phyloP scores from a whole-genome alignment of 2,113 vertebrate genomes.

The Microcebus lehilahytsara region DNA sequence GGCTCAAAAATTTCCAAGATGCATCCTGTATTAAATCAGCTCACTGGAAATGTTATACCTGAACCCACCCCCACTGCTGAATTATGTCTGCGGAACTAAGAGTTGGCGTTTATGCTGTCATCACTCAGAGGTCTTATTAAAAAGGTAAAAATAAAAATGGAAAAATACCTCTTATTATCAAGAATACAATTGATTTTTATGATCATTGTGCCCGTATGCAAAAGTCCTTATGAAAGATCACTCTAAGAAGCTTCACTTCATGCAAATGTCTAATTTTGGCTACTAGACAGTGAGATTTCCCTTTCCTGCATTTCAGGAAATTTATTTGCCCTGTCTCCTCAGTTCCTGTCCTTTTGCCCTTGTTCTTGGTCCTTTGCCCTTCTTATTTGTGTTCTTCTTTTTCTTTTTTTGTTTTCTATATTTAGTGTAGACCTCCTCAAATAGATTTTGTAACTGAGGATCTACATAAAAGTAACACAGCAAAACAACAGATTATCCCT shows the following conservation, averaged over 20 bases:
- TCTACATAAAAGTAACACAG: neutral
- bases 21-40: neutral
- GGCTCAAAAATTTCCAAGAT: neutral
- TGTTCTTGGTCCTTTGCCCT: neutral
- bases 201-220: neutral
- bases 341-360: neutral
- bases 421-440: neutral
- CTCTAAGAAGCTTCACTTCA: neutral
- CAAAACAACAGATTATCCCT: neutral
- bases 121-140: neutral
- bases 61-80: neutral
- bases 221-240: neutral
- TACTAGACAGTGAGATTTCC: neutral
- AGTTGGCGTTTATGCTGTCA: neutral
- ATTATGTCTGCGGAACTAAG: neutral
- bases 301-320: neutral
- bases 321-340: neutral
- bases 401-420: neutral
- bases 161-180: neutral
- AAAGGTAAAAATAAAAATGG: neutral
- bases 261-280: neutral
- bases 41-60: neutral
- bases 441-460: neutral
- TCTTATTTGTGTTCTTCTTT: neutral
- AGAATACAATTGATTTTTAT: neutral